Conservation (phyloP, 2,113 vertebrate species). For the Oceanodroma tethys region DNA sequence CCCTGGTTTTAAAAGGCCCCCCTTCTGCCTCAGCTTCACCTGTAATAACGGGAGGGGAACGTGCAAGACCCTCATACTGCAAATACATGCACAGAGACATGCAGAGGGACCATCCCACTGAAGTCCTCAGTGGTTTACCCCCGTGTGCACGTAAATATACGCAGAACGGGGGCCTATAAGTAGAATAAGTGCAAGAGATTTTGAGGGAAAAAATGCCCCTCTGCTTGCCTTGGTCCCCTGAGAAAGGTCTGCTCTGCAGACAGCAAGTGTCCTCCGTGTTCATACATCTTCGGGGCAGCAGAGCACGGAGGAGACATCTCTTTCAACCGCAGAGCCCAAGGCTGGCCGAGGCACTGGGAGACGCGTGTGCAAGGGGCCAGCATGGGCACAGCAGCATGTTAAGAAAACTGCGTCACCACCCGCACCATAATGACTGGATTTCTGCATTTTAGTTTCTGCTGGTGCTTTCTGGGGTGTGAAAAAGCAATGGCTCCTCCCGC, state of each 20-base stretch:
- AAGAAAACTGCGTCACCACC: too few species aligned
- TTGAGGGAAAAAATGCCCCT: background rate
- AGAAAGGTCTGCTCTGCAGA: background rate
- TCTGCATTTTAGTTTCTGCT: background rate
- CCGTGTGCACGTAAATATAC: rapidly evolving
- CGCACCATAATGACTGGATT: background rate
- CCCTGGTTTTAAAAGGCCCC: background rate
- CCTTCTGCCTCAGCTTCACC: background rate
- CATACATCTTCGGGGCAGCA: background rate
- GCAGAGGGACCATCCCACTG: background rate
- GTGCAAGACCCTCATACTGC: background rate
- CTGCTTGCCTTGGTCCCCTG: background rate
- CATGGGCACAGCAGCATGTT: rapidly evolving
- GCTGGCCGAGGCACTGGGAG: background rate
- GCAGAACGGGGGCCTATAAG: background rate
- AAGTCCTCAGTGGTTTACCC: background rate
- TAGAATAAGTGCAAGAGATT: rapidly evolving
- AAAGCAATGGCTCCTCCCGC: background rate
- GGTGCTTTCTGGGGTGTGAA: background rate
- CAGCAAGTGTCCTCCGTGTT: background rate
- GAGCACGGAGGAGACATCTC: background rate
- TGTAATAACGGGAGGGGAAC: background rate
- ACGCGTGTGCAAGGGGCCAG: rapidly evolving
- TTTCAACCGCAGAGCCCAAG: background rate
- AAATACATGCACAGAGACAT: rapidly evolving